phyloP scores from a whole-genome alignment of 2,797 vertebrate genomes.

The Avahi laniger region DNA sequence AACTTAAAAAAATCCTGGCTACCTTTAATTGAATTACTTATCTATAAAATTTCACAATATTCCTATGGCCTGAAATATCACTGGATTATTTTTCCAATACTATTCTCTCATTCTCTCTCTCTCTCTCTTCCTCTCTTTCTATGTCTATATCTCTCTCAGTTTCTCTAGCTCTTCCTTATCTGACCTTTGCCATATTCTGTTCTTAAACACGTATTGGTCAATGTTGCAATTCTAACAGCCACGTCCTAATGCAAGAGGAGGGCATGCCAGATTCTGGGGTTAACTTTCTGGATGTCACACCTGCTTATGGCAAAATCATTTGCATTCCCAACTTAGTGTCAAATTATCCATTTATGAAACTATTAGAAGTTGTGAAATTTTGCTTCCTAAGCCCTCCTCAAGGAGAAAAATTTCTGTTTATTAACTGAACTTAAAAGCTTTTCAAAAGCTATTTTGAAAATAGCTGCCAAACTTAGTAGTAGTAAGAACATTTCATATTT shows the following conservation, averaged over 20 bases:
- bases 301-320: conserved; percentile 4
- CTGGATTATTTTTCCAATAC: neutral
- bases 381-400: conserved; percentile 6
- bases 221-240: neutral
- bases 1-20: conserved; percentile 29
- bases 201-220: neutral
- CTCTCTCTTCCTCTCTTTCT: neutral
- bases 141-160: neutral
- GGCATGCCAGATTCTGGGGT: neutral
- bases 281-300: conserved; percentile 34
- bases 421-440: conserved; percentile 22
- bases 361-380: conserved; percentile 10
- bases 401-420: conserved; percentile 24
- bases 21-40: conserved; percentile 30
- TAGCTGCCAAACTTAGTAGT: neutral
- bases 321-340: neutral
- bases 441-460: conserved; percentile 46
- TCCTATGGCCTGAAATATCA: neutral
- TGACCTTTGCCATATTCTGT: neutral
- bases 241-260: neutral
- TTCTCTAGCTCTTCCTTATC: neutral
- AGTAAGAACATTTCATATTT: neutral
- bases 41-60: conserved; percentile 54
- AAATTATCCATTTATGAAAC: conserved; percentile 39
- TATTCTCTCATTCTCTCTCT: neutral